Percentiles rank a stretch among this genome's conserved stretches.
phyloP scores from a whole-genome alignment of 2,113 vertebrate species.

The Nannobrachium achirus region DNA sequence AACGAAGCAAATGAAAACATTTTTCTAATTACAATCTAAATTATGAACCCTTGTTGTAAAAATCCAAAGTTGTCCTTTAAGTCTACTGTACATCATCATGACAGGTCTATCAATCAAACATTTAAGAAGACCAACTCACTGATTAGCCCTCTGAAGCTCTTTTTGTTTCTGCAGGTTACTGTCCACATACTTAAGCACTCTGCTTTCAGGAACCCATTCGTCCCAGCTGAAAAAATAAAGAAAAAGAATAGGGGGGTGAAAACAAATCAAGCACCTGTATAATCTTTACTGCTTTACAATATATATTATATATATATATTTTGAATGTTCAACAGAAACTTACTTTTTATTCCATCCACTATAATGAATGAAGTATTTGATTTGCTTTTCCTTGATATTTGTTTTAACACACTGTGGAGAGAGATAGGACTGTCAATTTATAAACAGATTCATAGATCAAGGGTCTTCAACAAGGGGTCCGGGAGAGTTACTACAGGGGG shows the following conservation, averaged over 20 bases:
- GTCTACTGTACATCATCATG: too few species aligned
- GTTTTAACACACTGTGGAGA: slow-evolving; percentile 95
- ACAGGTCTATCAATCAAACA: not conserved
- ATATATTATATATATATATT: not conserved
- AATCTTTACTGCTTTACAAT: not conserved
- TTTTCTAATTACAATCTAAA: too few species aligned
- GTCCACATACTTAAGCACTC: slow-evolving; percentile 99
- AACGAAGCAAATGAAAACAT: too few species aligned
- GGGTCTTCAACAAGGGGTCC: too few species aligned
- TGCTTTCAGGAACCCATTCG: slow-evolving; percentile 99
- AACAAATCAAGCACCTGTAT: slow-evolving; percentile 6
- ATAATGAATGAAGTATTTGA: slow-evolving; percentile 99
- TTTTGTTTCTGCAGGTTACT: slow-evolving; percentile 99
- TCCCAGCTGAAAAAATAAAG: slow-evolving; percentile 88
- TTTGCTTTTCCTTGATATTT: slow-evolving; percentile 99
- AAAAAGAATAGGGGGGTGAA: not conserved
- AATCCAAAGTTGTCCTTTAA: too few species aligned
- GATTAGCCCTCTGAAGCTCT: slow-evolving; percentile 99
- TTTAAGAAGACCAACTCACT: slow-evolving; percentile 82
- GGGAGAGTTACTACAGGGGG: too few species aligned
- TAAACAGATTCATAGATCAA: not conserved
- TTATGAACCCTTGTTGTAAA: too few species aligned
- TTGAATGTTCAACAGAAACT: slow-evolving; percentile 68
- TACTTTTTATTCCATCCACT: slow-evolving; percentile 99
- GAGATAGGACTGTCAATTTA: slow-evolving; percentile 26